Conservation (phyloP, 2,888 invertebrate species). For the Ceratothoa steindachneri region DNA sequence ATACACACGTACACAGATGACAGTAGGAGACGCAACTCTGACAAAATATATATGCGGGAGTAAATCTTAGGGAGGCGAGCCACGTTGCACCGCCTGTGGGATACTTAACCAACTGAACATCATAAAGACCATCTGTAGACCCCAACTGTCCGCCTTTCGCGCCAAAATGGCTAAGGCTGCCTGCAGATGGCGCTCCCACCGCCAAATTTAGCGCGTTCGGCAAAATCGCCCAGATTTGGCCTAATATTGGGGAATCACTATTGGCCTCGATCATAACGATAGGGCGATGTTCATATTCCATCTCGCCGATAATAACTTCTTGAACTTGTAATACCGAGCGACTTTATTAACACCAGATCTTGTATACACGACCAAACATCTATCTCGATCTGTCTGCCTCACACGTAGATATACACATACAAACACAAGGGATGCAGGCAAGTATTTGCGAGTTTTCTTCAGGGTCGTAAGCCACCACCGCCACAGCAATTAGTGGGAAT, state of each 20-base stretch:
- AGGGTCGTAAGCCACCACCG: too few relatives aligned
- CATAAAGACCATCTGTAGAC: conserved; percentile 13
- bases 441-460: too few relatives aligned
- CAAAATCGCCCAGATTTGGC: not conserved
- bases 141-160: conserved; percentile 15
- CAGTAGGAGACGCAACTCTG: too few relatives aligned
- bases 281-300: not conserved
- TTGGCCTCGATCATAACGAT: conserved; percentile 8
- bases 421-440: too few relatives aligned
- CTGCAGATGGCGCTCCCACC: conserved; percentile 8
- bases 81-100: not conserved
- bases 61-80: not conserved
- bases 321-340: not conserved
- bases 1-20: too few relatives aligned
- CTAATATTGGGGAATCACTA: conserved; percentile 12
- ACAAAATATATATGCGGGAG: not conserved
- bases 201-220: conserved; percentile 9
- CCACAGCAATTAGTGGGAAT: too few relatives aligned
- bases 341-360: too few relatives aligned
- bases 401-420: not conserved
- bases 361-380: too few relatives aligned
- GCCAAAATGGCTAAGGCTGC: conserved; percentile 5
- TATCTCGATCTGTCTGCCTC: not conserved
- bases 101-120: conserved; percentile 10
- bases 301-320: conserved; percentile 7